phyloP scores from a whole-genome alignment of 2,113 vertebrate species.

The Alligator mississippiensis region DNA sequence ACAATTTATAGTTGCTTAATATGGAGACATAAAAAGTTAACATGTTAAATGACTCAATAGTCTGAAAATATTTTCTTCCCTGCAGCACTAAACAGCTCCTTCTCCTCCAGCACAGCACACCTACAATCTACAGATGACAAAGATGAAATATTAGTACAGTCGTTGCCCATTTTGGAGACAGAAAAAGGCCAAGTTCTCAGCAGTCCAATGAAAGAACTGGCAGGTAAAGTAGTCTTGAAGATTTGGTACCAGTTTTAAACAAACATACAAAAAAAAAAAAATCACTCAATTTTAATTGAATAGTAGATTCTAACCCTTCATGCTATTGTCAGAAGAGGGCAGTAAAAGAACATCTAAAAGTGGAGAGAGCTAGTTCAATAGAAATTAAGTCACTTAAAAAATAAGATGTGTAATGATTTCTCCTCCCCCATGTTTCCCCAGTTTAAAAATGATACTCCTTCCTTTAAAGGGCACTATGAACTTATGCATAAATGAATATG shows the following conservation, averaged over 20 bases:
- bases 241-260: not conserved
- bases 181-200: not conserved
- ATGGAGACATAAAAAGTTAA: not conserved
- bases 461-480: not conserved
- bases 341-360: conserved; percentile 43
- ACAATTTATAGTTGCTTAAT: not conserved
- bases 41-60: not conserved
- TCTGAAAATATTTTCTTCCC: not conserved
- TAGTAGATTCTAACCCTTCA: not conserved
- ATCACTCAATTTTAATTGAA: not conserved
- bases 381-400: not conserved
- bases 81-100: not conserved
- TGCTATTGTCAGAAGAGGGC: conserved; percentile 64
- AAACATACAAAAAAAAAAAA: not conserved
- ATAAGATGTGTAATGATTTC: not conserved
- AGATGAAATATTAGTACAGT: not conserved
- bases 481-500: not conserved
- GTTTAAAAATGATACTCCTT: not conserved
- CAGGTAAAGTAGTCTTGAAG: conserved; percentile 21
- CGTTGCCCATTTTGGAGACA: not conserved
- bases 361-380: not conserved
- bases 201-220: not conserved
- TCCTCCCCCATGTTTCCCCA: not conserved
- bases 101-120: not conserved
- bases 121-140: not conserved